phyloP scores from a whole-genome alignment of 1,140 invertebrate species.

The Drosophila kohkoa region DNA sequence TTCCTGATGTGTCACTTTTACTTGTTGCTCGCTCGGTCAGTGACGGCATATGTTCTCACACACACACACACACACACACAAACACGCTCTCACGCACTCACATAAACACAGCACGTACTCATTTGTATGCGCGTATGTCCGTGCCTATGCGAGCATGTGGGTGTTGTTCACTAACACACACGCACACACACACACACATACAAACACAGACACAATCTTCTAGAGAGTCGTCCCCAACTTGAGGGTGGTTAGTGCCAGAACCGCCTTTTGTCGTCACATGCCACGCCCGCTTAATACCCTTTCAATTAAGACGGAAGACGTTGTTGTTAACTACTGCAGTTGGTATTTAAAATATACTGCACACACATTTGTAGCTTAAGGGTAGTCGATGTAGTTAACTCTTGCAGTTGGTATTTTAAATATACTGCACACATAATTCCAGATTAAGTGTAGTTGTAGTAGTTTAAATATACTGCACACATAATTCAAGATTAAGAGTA shows the following conservation, averaged over 20 bases:
- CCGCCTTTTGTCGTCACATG: background rate
- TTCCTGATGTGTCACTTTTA: slow-evolving; percentile 43
- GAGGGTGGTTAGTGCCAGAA: slow-evolving; percentile 27
- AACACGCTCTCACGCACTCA: background rate
- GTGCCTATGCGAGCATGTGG: background rate
- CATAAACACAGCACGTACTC: background rate
- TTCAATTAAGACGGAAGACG: background rate
- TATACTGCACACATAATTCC: background rate
- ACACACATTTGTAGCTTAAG: background rate
- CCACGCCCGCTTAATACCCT: background rate
- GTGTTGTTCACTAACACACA: background rate
- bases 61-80: slow-evolving; percentile 10
- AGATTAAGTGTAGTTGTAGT: too few species aligned
- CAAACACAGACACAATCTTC: slow-evolving; percentile 10
- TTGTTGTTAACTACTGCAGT: background rate
- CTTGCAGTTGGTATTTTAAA: background rate
- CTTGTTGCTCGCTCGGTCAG: slow-evolving; percentile 39
- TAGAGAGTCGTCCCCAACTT: slow-evolving; percentile 7
- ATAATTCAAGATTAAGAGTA: background rate
- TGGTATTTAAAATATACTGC: background rate
- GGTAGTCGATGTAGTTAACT: background rate
- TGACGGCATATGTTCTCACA: slow-evolving; percentile 28
- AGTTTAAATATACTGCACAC: too few species aligned
- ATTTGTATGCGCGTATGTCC: background rate
- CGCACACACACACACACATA: too few species aligned